phyloP scores from a whole-genome alignment of 2,797 vertebrate species.

The Danionella dracula region DNA sequence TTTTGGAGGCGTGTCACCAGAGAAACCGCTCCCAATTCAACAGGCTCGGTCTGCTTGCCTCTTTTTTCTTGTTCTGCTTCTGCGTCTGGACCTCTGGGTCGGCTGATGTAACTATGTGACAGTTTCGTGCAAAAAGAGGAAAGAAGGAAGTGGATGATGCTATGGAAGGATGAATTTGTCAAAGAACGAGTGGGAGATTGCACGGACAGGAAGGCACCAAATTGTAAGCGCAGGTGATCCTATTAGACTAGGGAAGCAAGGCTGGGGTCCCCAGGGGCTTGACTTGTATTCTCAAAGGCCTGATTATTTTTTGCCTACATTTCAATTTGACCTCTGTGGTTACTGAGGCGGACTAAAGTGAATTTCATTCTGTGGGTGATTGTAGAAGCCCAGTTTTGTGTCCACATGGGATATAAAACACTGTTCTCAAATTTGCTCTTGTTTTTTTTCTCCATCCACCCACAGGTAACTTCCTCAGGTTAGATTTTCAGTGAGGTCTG shows the following conservation, averaged over 20 bases:
- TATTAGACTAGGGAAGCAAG: slow-evolving; percentile 25
- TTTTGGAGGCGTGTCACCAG: slow-evolving; percentile 22
- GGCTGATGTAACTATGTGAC: slow-evolving; percentile 47
- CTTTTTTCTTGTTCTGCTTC: neutral
- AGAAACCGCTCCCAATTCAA: slow-evolving; percentile 47
- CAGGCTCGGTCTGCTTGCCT: neutral
- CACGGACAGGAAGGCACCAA: slow-evolving; percentile 31
- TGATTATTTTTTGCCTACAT: slow-evolving; percentile 10
- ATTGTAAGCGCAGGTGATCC: slow-evolving; percentile 34
- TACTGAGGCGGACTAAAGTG: neutral
- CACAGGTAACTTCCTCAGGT: neutral
- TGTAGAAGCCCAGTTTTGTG: neutral
- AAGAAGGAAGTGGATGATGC: slow-evolving; percentile 21
- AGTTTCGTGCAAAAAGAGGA: slow-evolving; percentile 40
- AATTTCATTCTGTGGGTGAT: too few species aligned
- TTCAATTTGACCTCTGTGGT: slow-evolving; percentile 1
- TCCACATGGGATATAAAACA: neutral
- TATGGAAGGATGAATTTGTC: slow-evolving; percentile 33
- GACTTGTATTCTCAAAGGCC: neutral
- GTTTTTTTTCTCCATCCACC: neutral
- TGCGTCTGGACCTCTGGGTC: slow-evolving; percentile 23
- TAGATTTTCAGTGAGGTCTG: slow-evolving; percentile 1
- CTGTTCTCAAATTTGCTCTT: neutral
- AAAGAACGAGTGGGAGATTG: slow-evolving; percentile 30
- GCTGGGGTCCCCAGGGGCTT: neutral